A percentile compares a stretch with the other conserved stretches of the same genome.
Conservation (phyloP, 2,888 invertebrate species). For the Liopterus haemorrhoidalis region DNA sequence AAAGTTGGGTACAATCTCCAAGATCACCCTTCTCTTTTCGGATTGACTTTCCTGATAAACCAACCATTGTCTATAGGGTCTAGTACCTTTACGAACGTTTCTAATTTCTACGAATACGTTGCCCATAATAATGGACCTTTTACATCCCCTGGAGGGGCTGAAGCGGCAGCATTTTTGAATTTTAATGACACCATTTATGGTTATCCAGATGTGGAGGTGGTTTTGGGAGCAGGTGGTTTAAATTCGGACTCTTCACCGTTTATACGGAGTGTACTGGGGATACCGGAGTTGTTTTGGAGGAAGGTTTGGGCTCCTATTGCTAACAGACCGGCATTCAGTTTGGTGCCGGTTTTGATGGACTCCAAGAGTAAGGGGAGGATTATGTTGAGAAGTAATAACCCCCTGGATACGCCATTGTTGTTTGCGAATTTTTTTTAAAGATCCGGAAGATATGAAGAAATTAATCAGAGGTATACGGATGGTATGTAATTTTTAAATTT, state of each 20-base stretch:
- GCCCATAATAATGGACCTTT: constrained; percentile 62
- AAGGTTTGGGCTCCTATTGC: constrained; percentile 51
- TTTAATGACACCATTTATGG: constrained; percentile 51
- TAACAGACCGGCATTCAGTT: constrained; percentile 57
- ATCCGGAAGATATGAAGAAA: constrained; percentile 62
- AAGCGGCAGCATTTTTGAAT: constrained; percentile 68
- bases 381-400: constrained; percentile 63
- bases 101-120: constrained; percentile 57
- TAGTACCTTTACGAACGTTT: constrained; percentile 41
- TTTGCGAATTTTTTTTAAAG: constrained; percentile 74
- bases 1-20: constrained; percentile 72
- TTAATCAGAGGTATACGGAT: constrained; percentile 69
- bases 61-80: constrained; percentile 36
- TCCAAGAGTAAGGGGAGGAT: constrained; percentile 71
- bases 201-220: constrained; percentile 75
- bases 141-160: constrained; percentile 72
- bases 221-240: constrained; percentile 70
- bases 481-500: no score
- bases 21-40: constrained; percentile 67
- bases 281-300: constrained; percentile 56
- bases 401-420: constrained; percentile 69
- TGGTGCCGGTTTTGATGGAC: constrained; percentile 67
- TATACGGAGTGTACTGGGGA: constrained; percentile 58
- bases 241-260: constrained; percentile 69
- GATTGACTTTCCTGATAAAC: constrained; percentile 64